Conservation (phyloP, 2,888 invertebrate species). For the Chaitophorus viminalis region DNA sequence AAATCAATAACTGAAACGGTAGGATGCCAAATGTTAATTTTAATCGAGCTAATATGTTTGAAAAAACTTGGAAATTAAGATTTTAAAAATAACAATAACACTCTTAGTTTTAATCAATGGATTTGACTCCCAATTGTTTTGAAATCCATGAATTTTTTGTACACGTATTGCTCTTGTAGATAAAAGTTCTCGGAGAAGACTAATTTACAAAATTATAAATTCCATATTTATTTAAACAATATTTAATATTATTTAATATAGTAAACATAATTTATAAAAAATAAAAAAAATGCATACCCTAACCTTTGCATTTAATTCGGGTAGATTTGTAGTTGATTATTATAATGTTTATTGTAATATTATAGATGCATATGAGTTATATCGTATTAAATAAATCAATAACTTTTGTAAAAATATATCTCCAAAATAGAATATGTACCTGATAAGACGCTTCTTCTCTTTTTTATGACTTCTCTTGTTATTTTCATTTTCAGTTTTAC, state of each 20-base stretch:
- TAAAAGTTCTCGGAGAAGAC: neutral
- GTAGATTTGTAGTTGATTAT: neutral
- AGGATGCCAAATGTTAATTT: neutral
- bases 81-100: neutral
- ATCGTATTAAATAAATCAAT: conserved; percentile 9
- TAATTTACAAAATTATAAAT: neutral
- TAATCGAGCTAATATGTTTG: neutral
- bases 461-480: neutral
- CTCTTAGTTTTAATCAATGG: neutral
- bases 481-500: neutral
- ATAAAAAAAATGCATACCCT: too few relatives aligned
- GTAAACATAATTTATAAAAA: too few relatives aligned
- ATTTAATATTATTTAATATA: neutral
- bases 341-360: too few relatives aligned
- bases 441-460: neutral
- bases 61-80: neutral
- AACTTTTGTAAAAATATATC: conserved; percentile 25
- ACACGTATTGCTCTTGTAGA: neutral
- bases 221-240: neutral
- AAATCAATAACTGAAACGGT: neutral
- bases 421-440: neutral
- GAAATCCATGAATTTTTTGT: neutral
- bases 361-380: neutral
- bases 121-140: neutral
- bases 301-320: neutral